Base-by-base conservation (phyloP, 2,888 invertebrate species). In the Eupithecia centaureata region DNA sequence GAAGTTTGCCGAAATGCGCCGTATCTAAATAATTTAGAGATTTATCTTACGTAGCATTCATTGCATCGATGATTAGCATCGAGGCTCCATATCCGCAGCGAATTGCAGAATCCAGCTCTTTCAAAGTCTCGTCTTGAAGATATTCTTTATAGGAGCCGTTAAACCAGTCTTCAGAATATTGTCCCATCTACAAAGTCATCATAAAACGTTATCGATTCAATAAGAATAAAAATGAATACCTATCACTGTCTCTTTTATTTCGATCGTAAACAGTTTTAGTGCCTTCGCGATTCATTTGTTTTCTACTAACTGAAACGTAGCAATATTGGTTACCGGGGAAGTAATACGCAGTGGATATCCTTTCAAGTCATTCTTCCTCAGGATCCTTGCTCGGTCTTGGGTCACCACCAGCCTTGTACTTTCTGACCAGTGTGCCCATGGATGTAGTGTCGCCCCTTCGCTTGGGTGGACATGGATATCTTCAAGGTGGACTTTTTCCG, bases 31-130 rank as follows among this genome's bases (percentile, higher is more conserved):
- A 22, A 47, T 22, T 47, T 0, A 47, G 12, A 12, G 22, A 47
- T 22, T 47, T 42, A 22, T 22, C 83, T 82, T 65, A 91, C 91
- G 83, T 82, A 18, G 87, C 90, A 56, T 90, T 90, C 0, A 91
- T 76, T 1, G 78, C 74, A 32, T 88, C 83, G 0, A 85, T 73
- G 22, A 92, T 73, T 0, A 91, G 81, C n/a, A 78, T 67, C 2
- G 87, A 80, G 0, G 81, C 78, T 2, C 76, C 78, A 51, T 86
- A 87, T 0, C 79, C 85, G 61, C 83, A 80, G 1, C 91, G 85
- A 4, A 89, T 82, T 0, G 84, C 86, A 5, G 86, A 82, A 42
- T 92, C 91, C 1, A 82, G 72, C 52, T 86, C 84, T 0, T 81
- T 84, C 60, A 83, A 77, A 0, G 80, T 74, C 66, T 86, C 82